Conservation (phyloP, 2,888 invertebrate genomes). For the Halictus quadricinctus region DNA sequence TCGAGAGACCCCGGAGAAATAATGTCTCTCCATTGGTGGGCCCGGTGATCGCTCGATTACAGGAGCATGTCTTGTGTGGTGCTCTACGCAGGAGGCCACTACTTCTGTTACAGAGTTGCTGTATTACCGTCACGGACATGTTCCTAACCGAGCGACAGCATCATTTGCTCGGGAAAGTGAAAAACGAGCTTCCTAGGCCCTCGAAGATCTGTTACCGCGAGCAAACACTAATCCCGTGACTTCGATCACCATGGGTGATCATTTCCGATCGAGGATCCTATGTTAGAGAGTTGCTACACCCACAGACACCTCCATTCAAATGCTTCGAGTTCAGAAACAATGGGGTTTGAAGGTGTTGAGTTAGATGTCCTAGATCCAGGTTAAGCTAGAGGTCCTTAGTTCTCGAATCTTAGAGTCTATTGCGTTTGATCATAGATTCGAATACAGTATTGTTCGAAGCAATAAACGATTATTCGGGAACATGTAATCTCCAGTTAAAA, state of each 20-base stretch:
- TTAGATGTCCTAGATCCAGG: neutral
- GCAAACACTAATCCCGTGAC: neutral
- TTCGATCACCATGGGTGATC: neutral
- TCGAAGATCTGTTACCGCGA: neutral
- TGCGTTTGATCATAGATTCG: no score
- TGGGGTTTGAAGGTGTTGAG: neutral
- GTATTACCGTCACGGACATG: conserved; percentile 32
- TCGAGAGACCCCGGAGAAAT: conserved; percentile 73
- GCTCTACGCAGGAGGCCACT: conserved; percentile 39
- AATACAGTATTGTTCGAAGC: neutral
- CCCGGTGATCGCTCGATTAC: conserved; percentile 72
- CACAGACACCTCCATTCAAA: neutral
- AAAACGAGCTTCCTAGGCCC: neutral
- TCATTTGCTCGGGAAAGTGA: neutral
- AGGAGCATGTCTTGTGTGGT: conserved; percentile 37
- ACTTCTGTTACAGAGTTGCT: conserved; percentile 60
- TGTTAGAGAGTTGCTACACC: neutral
- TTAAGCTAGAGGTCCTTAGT: neutral
- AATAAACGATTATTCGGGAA: no score
- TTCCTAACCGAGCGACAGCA: neutral
- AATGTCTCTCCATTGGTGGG: conserved; percentile 77
- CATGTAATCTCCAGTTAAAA: no score
- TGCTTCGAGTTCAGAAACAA: neutral
- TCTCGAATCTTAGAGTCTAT: neutral
- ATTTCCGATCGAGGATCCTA: neutral